phyloP scores from a whole-genome alignment of 2,113 vertebrate species.

The Irena cyanogastra region DNA sequence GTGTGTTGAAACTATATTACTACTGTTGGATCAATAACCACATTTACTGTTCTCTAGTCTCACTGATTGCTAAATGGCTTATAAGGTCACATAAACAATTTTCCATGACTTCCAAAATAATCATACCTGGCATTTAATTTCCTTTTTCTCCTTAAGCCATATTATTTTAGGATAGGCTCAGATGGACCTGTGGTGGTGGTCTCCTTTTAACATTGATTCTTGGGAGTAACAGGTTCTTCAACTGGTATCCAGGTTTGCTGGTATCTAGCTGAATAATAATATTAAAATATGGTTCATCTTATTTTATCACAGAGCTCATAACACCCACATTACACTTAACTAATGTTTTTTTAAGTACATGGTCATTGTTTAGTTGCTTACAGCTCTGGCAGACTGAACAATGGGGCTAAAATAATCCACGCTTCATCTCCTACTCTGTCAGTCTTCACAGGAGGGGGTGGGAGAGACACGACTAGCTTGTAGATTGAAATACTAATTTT shows the following conservation, averaged over 20 bases:
- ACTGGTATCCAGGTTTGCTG: background rate
- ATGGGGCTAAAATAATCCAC: background rate
- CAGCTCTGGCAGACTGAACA: background rate
- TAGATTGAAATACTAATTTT: background rate
- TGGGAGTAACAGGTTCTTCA: background rate
- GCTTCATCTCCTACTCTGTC: background rate
- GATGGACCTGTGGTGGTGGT: background rate
- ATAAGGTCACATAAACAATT: constrained; percentile 13
- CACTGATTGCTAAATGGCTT: background rate
- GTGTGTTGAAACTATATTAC: background rate
- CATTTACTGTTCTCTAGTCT: background rate
- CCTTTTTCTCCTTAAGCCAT: background rate
- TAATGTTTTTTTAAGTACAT: background rate
- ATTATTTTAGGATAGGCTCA: background rate
- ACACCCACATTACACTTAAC: background rate
- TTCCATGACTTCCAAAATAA: constrained; percentile 17
- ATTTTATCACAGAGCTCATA: background rate
- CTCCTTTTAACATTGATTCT: background rate
- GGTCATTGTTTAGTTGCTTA: background rate
- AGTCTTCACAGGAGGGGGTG: background rate
- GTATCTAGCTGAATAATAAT: background rate
- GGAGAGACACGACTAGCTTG: background rate
- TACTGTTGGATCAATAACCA: background rate
- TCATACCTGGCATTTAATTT: background rate
- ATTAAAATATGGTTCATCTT: background rate